Conservation (phyloP, 1,140 invertebrate species). For the Adelges cooleyi region DNA sequence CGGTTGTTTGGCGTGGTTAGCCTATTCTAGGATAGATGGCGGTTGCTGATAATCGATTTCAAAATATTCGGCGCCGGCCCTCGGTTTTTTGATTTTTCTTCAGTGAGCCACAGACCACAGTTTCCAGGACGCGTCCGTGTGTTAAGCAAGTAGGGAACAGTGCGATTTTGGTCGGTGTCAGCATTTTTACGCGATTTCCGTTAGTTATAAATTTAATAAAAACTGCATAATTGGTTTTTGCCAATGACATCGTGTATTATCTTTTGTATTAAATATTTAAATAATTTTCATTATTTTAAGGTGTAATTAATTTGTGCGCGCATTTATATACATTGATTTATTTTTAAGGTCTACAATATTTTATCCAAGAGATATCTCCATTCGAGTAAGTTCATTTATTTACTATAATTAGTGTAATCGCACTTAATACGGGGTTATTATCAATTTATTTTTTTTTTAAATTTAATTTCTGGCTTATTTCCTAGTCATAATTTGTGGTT, state of each 20-base stretch:
- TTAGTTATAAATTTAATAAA: no score
- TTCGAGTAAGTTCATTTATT: no score
- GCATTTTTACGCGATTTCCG: neutral
- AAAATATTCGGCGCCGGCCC: neutral
- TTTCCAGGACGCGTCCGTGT: conserved; percentile 6
- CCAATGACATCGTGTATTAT: neutral
- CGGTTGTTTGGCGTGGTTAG: neutral
- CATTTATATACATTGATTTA: no score
- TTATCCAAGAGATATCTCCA: no score
- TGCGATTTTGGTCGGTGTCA: no score
- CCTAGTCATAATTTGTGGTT: no score
- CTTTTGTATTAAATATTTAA: neutral
- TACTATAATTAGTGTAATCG: no score
- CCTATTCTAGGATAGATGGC: conserved; percentile 9
- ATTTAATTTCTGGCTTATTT: no score
- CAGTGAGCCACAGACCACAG: neutral
- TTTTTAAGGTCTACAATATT: no score
- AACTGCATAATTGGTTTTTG: no score
- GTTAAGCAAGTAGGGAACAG: neutral
- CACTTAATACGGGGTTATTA: no score
- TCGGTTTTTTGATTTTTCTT: neutral
- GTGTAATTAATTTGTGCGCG: neutral
- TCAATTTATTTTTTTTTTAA: no score
- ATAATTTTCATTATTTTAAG: neutral
- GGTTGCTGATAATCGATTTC: conserved; percentile 6